phyloP scores from a whole-genome alignment of 2,113 vertebrate genomes.

The Stegostoma tigrinum region DNA sequence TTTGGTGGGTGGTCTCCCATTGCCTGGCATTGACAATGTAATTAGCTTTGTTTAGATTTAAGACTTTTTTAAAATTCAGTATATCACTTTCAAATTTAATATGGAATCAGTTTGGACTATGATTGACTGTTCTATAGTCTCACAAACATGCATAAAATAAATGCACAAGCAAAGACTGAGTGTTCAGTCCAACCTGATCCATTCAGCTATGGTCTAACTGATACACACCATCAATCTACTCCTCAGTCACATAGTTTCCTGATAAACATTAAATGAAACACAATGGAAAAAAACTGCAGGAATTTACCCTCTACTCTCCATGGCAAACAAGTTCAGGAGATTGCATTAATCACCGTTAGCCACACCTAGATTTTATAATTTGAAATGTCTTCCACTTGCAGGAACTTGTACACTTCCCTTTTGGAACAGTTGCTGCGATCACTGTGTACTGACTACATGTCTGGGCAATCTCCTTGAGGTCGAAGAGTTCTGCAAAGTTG shows the following conservation, averaged over 20 bases:
- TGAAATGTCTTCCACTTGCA: slow-evolving; percentile 6
- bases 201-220: neutral
- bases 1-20: too few species aligned
- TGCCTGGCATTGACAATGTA: too few species aligned
- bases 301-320: neutral
- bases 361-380: neutral
- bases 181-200: neutral
- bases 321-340: neutral
- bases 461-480: neutral
- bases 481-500: neutral
- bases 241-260: neutral
- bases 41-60: too few species aligned
- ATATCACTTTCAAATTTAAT: too few species aligned
- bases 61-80: too few species aligned
- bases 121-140: neutral
- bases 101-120: too few species aligned
- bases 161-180: neutral
- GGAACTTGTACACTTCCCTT: neutral
- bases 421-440: neutral
- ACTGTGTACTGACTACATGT: neutral
- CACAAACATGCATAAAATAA: neutral
- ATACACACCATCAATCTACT: neutral
- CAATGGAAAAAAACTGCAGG: neutral
- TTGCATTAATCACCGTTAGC: neutral
- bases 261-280: neutral